Evolutionary conservation across 2,113 vertebrate species (phyloP).

Genomic region (Caranx ignobilis): DNA sequence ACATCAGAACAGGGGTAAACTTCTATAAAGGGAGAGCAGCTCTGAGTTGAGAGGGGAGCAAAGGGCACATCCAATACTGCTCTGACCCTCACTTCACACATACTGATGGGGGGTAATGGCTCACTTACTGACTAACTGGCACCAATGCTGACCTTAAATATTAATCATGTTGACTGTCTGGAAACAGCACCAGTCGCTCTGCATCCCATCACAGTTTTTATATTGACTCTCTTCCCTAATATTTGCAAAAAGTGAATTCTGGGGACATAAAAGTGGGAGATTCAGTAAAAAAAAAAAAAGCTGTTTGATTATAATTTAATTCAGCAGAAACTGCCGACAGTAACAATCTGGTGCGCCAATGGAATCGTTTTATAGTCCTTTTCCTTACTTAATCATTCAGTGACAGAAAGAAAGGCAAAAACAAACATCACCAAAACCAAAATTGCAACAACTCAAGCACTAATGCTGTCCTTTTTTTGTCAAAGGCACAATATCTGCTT

Average conservation of each 20-base stretch:
- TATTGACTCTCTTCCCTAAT: background rate
- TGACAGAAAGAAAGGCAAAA: background rate
- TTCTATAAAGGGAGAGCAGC: constrained; percentile 1
- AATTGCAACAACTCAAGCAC: background rate
- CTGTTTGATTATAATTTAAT: background rate
- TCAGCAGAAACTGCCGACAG: background rate
- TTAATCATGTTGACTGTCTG: constrained; percentile 20
- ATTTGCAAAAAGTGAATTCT: background rate
- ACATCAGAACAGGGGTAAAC: constrained; percentile 3
- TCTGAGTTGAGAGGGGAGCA: background rate
- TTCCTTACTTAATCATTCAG: background rate
- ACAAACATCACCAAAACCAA: background rate
- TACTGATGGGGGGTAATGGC: constrained; percentile 13
- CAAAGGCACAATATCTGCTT: background rate
- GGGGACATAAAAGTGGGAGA: background rate
- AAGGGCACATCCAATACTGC: constrained; percentile 14
- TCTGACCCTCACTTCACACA: constrained; percentile 31
- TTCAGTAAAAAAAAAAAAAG: background rate
- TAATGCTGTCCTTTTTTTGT: background rate
- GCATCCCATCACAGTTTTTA: background rate
- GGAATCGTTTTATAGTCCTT: background rate
- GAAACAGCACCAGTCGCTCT: constrained; percentile 8
- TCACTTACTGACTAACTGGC: constrained; percentile 34
- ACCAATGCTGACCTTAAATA: constrained; percentile 21
- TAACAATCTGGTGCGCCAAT: background rate